These are phyloP conservation scores for Aurelia sp. DNA, from an alignment of 30 jellyfish, hydroid and myxozoan species.

Conservation along the genomic window DNA sequence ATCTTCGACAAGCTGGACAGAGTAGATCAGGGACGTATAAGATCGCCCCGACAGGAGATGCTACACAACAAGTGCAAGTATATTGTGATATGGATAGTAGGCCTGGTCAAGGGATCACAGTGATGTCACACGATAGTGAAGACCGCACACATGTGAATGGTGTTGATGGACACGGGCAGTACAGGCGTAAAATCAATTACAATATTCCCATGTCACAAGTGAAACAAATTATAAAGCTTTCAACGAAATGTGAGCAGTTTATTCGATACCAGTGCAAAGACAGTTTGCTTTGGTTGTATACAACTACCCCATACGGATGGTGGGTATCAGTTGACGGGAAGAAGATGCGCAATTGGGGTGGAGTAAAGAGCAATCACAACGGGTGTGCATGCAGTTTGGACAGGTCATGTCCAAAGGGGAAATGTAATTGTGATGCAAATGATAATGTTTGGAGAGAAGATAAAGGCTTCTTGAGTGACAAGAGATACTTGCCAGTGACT, in stretches of 20 bases:
- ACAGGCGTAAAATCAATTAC: background rate
- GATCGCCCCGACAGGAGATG: conserved; percentile 9
- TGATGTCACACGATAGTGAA: conserved; percentile 37
- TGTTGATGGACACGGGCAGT: conserved; percentile 2
- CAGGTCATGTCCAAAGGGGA: conserved; percentile 5
- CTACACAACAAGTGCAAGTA: conserved; percentile 6
- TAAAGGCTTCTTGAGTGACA: conserved; percentile 36
- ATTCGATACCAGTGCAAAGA: conserved; percentile 16
- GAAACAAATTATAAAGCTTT: background rate
- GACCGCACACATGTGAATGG: conserved; percentile 6
- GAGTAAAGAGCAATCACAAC: background rate
- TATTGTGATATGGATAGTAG: conserved; percentile 26
- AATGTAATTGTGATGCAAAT: conserved; percentile 47
- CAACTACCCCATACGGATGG: conserved; percentile 18
- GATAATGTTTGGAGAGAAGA: conserved; percentile 24
- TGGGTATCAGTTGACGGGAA: conserved; percentile 42
- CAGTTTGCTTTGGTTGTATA: conserved; percentile 5
- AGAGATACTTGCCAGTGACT: conserved; percentile 32
- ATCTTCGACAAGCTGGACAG: background rate
- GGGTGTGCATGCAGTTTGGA: conserved; percentile 41
- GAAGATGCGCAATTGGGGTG: conserved; percentile 48
- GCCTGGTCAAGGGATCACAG: conserved; percentile 11
- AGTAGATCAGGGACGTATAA: conserved; percentile 3
- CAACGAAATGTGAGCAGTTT: conserved; percentile 10
- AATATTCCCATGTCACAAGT: conserved; percentile 1